phyloP scores from a whole-genome alignment of 2,888 invertebrate genomes.

The Uloborus plumipes region DNA sequence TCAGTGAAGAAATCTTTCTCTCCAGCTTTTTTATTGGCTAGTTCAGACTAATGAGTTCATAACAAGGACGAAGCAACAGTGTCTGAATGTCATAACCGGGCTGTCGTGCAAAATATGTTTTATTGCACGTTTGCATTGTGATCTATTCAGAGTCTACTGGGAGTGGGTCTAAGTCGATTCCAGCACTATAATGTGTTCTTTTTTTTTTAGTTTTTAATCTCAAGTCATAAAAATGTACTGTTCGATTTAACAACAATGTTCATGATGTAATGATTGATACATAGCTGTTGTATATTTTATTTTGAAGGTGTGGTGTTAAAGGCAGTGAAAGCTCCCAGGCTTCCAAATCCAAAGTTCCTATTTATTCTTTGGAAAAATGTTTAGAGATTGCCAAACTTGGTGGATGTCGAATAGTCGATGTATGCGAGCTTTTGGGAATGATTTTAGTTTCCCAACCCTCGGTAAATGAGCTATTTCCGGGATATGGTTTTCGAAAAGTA shows the following conservation, averaged over 20 bases:
- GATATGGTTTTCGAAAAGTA: constrained; percentile 85
- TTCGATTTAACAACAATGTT: neutral
- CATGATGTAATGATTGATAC: neutral
- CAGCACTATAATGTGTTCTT: too few relatives aligned
- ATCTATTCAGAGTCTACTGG: too few relatives aligned
- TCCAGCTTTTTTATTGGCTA: too few relatives aligned
- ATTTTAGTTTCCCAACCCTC: constrained; percentile 84
- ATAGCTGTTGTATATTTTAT: neutral
- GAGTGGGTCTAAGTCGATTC: too few relatives aligned
- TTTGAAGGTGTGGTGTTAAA: constrained; percentile 18
- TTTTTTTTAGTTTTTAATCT: too few relatives aligned
- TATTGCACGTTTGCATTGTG: too few relatives aligned
- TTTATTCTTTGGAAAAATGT: constrained; percentile 31
- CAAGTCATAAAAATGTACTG: too few relatives aligned
- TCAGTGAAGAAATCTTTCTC: too few relatives aligned
- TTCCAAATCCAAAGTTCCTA: constrained; percentile 1
- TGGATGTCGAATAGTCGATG: constrained; percentile 85
- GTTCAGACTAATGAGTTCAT: too few relatives aligned
- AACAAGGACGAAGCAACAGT: too few relatives aligned
- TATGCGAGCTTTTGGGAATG: constrained; percentile 74
- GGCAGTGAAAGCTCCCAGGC: neutral
- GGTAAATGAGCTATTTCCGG: constrained; percentile 79
- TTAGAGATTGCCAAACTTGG: constrained; percentile 74
- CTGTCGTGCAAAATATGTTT: too few relatives aligned
- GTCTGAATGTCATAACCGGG: too few relatives aligned